These are phyloP conservation scores for Prionace glauca DNA, from an alignment of 2,797 vertebrate species.

Conservation along the genomic window DNA sequence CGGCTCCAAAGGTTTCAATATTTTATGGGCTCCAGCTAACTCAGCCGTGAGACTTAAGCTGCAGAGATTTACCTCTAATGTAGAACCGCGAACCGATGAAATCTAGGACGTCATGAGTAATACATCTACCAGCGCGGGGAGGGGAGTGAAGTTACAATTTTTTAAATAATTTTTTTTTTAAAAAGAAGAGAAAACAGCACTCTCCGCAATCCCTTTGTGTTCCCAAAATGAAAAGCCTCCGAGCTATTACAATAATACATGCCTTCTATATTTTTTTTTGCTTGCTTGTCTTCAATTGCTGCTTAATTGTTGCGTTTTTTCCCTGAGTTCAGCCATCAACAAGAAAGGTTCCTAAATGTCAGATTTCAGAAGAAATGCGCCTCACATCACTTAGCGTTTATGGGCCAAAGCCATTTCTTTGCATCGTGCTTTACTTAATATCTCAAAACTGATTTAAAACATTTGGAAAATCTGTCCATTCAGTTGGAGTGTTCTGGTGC, in stretches of 20 bases:
- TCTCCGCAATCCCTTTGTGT: slow-evolving; percentile 79
- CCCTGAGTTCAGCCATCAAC: slow-evolving; percentile 69
- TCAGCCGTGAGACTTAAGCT: slow-evolving; percentile 99
- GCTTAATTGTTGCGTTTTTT: slow-evolving; percentile 81
- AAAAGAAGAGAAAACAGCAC: slow-evolving; percentile 69
- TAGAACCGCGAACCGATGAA: slow-evolving; percentile 98
- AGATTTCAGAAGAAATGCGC: slow-evolving; percentile 76
- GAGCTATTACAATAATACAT: slow-evolving; percentile 76
- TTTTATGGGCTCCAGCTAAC: slow-evolving; percentile 96
- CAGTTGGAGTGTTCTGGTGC: slow-evolving; percentile 67
- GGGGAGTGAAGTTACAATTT: slow-evolving; percentile 72
- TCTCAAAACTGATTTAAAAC: slow-evolving; percentile 93
- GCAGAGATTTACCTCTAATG: slow-evolving; percentile 99
- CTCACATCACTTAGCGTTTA: slow-evolving; percentile 72
- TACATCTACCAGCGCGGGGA: slow-evolving; percentile 79
- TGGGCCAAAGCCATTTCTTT: slow-evolving; percentile 87
- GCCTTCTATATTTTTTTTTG: slow-evolving; percentile 60
- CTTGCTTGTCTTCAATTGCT: slow-evolving; percentile 76
- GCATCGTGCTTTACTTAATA: slow-evolving; percentile 62
- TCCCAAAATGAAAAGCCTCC: slow-evolving; percentile 86
- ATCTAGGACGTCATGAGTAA: slow-evolving; percentile 98
- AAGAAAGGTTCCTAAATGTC: slow-evolving; percentile 74
- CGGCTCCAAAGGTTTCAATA: slow-evolving; percentile 97
- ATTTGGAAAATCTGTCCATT: slow-evolving; percentile 99
- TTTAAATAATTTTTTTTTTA: slow-evolving; percentile 41